Conservation (phyloP, 1,140 invertebrate genomes). For the Heliconius melpomene region DNA sequence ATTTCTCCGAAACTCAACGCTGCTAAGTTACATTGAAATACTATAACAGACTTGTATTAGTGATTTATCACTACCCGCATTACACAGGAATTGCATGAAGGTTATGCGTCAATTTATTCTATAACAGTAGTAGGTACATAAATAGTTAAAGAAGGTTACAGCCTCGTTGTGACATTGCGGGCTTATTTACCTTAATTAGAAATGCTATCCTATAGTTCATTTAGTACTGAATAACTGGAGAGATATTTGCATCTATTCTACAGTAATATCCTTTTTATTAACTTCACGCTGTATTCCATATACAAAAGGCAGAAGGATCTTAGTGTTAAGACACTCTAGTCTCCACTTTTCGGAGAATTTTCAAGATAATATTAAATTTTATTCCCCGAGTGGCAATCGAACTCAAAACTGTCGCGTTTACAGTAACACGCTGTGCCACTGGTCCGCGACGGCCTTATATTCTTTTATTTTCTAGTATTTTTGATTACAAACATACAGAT, state of each 20-base stretch:
- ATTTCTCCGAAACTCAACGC: too few species aligned
- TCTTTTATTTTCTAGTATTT: too few species aligned
- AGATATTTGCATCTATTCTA: too few species aligned
- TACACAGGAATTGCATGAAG: not conserved
- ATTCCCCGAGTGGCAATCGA: not conserved
- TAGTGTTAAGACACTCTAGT: not conserved
- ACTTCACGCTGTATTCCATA: too few species aligned
- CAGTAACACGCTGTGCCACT: not conserved
- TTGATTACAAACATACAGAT: too few species aligned
- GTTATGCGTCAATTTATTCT: not conserved
- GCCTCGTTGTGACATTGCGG: not conserved
- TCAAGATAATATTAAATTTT: not conserved
- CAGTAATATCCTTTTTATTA: too few species aligned
- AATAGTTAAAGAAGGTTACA: not conserved
- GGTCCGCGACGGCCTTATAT: too few species aligned
- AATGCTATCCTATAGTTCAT: not conserved
- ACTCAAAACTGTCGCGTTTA: not conserved
- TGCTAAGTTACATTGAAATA: too few species aligned
- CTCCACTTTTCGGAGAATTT: not conserved
- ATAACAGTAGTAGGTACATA: not conserved
- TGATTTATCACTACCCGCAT: not conserved
- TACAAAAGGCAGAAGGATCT: not conserved
- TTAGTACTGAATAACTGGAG: not conserved
- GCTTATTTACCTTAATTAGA: conserved; percentile 3
- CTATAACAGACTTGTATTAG: not conserved